A percentile compares a stretch with the other conserved stretches of the same genome.
Conservation (phyloP, 2,888 invertebrate species). For the Zaprionus obscuricornis region DNA sequence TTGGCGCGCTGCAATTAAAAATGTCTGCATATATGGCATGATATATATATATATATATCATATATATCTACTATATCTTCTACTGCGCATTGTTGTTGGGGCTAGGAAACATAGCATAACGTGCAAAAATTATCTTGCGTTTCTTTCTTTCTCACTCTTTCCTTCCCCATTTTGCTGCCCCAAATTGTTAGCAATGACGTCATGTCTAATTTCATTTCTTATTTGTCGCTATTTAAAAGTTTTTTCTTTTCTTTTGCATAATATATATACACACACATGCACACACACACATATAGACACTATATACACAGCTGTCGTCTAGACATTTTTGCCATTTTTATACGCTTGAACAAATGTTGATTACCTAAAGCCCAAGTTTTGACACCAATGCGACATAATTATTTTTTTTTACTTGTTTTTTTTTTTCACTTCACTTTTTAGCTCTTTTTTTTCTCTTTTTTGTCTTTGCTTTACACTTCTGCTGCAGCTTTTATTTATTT, state of each 20-base stretch:
- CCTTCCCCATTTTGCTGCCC: constrained; percentile 37
- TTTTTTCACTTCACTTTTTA: not conserved
- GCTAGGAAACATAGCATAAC: constrained; percentile 42
- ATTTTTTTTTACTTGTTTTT: not conserved
- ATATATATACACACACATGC: constrained; percentile 12
- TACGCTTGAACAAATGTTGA: constrained; percentile 12
- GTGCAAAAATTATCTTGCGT: constrained; percentile 23
- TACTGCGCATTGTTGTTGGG: not conserved
- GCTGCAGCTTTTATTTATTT: too few relatives aligned
- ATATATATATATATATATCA: not conserved
- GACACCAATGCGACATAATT: constrained; percentile 63
- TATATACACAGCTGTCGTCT: constrained; percentile 36
- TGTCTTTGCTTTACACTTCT: not conserved
- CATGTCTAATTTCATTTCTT: constrained; percentile 38
- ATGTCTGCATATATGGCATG: constrained; percentile 56
- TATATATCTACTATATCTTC: constrained; percentile 4
- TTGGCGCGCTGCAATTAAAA: constrained; percentile 73
- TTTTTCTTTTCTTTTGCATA: constrained; percentile 41
- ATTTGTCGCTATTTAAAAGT: constrained; percentile 30
- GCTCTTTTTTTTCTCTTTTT: not conserved
- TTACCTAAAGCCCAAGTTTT: constrained; percentile 68
- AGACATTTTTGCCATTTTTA: constrained; percentile 39
- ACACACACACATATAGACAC: not conserved
- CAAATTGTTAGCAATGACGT: constrained; percentile 61
- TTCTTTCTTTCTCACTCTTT: constrained; percentile 32